Conservation (phyloP, 2,888 invertebrate genomes). For the Cacoxenus indagator region DNA sequence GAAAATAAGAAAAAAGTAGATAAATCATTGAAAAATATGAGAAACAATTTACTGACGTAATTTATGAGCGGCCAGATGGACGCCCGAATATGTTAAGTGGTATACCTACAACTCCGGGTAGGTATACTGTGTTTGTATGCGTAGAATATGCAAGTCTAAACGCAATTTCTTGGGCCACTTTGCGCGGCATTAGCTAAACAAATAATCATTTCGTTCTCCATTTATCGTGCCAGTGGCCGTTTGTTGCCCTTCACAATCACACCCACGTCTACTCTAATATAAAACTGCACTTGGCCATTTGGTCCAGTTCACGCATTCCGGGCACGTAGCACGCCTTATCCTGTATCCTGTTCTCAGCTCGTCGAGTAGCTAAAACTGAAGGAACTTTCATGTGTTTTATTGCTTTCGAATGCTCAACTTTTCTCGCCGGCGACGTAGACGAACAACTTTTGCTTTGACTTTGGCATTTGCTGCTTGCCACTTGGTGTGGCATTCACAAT, state of each 20-base stretch:
- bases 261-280: slow-evolving; percentile 17
- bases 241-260: slow-evolving; percentile 8
- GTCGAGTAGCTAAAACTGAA: slow-evolving; percentile 9
- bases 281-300: not conserved
- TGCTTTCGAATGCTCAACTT: slow-evolving; percentile 5
- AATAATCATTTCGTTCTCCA: slow-evolving; percentile 63
- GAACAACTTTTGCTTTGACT: not conserved
- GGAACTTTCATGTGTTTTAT: slow-evolving; percentile 22
- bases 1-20: not conserved
- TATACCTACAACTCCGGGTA: too few relatives aligned
- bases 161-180: slow-evolving; percentile 46
- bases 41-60: slow-evolving; percentile 13
- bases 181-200: slow-evolving; percentile 64
- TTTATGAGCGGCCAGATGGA: slow-evolving; percentile 14
- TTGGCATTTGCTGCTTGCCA: not conserved
- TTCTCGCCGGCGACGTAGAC: slow-evolving; percentile 1
- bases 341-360: not conserved
- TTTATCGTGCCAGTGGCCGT: slow-evolving; percentile 44
- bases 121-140: too few relatives aligned
- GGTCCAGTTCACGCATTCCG: slow-evolving; percentile 53
- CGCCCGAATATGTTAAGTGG: not conserved
- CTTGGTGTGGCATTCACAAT: too few relatives aligned
- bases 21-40: slow-evolving; percentile 12
- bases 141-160: too few relatives aligned
- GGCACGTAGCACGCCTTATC: slow-evolving; percentile 51